These are phyloP conservation scores for Bombylius major DNA, from an alignment of 2,888 invertebrate genomes.

Conservation along the genomic window DNA sequence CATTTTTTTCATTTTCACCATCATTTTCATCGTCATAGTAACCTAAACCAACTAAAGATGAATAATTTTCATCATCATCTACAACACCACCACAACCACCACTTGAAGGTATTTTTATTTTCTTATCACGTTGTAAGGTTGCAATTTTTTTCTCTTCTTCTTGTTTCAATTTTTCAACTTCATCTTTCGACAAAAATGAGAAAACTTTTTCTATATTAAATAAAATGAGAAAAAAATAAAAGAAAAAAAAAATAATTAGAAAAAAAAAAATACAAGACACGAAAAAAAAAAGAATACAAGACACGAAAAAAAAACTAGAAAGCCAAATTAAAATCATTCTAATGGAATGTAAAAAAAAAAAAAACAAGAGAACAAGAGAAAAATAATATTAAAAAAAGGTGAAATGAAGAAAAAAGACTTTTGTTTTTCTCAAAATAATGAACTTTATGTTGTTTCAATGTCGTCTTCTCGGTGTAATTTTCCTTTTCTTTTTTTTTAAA, in stretches of 20 bases:
- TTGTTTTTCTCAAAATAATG: no score
- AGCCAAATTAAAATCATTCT: no score
- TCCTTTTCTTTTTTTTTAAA: no score
- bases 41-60: neutral
- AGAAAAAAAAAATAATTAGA: conserved; percentile 6
- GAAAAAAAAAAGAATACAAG: no score
- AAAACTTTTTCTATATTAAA: conserved; percentile 67
- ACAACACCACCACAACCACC: conserved; percentile 20
- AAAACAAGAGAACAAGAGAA: no score
- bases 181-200: conserved; percentile 85
- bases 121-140: conserved; percentile 36
- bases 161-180: conserved; percentile 85
- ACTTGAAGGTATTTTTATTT: conserved; percentile 34
- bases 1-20: conserved; percentile 22
- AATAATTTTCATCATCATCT: conserved; percentile 13
- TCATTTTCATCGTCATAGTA: conserved; percentile 14
- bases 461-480: no score
- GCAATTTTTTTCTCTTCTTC: conserved; percentile 87
- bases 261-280: no score
- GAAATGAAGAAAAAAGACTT: no score
- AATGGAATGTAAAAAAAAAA: no score
- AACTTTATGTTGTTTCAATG: no score
- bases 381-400: no score
- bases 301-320: no score
- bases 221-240: conserved; percentile 2